Percentiles rank a stretch among this genome's conserved stretches.
phyloP scores from a whole-genome alignment of 2,113 vertebrate genomes.

The Zonotrichia leucophrys region DNA sequence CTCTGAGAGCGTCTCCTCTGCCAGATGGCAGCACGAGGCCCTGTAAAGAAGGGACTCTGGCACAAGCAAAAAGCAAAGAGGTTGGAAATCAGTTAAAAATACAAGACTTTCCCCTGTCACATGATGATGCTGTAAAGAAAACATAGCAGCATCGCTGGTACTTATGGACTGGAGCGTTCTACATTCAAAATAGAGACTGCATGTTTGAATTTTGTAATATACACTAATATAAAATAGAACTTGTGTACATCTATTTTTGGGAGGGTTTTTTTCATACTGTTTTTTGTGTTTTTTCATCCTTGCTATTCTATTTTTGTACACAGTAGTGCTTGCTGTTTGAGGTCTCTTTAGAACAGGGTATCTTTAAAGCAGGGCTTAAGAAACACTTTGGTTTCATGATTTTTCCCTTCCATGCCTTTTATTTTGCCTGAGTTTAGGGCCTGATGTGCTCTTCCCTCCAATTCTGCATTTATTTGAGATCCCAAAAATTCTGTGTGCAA shows the following conservation, averaged over 20 bases:
- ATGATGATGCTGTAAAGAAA: slow-evolving; percentile 78
- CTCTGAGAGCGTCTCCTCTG: slow-evolving; percentile 41
- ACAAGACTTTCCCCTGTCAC: slow-evolving; percentile 69
- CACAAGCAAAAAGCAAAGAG: slow-evolving; percentile 33
- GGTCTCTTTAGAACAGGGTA: slow-evolving; percentile 71
- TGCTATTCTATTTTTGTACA: slow-evolving; percentile 73
- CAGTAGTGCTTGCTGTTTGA: slow-evolving; percentile 60
- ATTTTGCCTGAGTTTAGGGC: slow-evolving; percentile 8
- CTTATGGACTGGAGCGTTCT: slow-evolving; percentile 18
- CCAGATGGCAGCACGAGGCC: slow-evolving; percentile 47
- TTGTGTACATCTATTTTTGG: slow-evolving; percentile 73
- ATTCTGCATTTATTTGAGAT: not conserved
- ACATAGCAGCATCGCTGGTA: slow-evolving; percentile 79
- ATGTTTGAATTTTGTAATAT: slow-evolving; percentile 72
- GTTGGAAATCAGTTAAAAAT: slow-evolving; percentile 58
- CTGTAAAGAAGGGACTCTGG: slow-evolving; percentile 25
- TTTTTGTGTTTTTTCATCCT: slow-evolving; percentile 72
- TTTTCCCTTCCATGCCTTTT: not conserved
- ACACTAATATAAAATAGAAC: slow-evolving; percentile 72
- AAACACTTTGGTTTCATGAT: not conserved
- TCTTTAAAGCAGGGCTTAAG: slow-evolving; percentile 66
- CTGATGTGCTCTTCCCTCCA: not conserved
- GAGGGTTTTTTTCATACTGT: slow-evolving; percentile 68
- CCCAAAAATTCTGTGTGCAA: slow-evolving; percentile 2
- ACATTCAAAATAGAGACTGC: slow-evolving; percentile 61